Evolutionary conservation across 2,888 invertebrate genomes (phyloP).

Genomic region (Campoletis raptor): DNA sequence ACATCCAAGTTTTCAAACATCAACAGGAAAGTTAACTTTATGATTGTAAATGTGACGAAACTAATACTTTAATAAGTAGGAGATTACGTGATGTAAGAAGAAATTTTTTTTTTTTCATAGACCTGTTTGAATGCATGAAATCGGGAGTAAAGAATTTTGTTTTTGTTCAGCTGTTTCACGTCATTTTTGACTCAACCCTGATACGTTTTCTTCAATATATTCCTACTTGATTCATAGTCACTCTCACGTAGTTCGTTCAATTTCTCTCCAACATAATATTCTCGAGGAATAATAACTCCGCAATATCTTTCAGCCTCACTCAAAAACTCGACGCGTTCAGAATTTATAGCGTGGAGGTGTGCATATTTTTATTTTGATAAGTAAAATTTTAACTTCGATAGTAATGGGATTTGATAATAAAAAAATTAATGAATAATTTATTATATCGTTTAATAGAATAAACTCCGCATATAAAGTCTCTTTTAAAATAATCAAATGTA

Average conservation of each 20-base stretch:
- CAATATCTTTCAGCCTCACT: slow-evolving; percentile 33
- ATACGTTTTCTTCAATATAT: background rate
- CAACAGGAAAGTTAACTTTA: too few relatives aligned
- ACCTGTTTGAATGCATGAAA: background rate
- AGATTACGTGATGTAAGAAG: background rate
- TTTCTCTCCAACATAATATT: slow-evolving; percentile 46
- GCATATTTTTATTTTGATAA: slow-evolving; percentile 19
- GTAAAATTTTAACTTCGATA: slow-evolving; percentile 5
- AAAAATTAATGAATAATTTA: background rate
- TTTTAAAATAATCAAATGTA: background rate
- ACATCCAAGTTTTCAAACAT: too few relatives aligned
- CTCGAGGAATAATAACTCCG: slow-evolving; percentile 55
- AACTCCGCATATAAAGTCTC: too few relatives aligned
- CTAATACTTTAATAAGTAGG: too few relatives aligned
- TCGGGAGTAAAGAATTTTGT: background rate
- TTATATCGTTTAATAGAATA: background rate
- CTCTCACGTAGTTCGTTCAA: slow-evolving; percentile 28
- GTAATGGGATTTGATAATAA: background rate
- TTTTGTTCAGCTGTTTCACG: background rate
- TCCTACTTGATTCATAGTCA: slow-evolving; percentile 50
- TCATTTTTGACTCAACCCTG: slow-evolving; percentile 39
- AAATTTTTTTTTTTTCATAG: background rate
- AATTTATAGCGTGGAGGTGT: slow-evolving; percentile 10
- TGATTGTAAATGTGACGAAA: too few relatives aligned
- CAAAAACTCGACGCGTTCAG: slow-evolving; percentile 12